Evolutionary conservation across 1,140 invertebrate genomes (phyloP), one percentile per base, ranked within the genome.

Genomic region (Meloidogyne chitwoodi): DNA sequence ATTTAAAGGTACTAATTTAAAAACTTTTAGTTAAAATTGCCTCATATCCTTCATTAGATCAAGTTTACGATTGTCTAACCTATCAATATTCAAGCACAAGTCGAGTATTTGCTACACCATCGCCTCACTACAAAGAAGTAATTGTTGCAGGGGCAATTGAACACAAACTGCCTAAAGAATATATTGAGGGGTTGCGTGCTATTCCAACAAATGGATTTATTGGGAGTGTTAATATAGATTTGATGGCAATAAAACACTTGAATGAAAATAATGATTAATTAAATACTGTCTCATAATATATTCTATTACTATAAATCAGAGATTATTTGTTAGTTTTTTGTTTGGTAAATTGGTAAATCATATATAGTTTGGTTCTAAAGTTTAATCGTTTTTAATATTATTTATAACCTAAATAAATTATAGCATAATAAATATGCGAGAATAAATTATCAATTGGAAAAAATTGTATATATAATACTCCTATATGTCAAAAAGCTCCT

Each of bases 71-170:
- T 75, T 86, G 84, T 38, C 77, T 80, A n/a, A 85, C 82, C 38
- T 85, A 85, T 65, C 83, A 84, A 64, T 78, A 83, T 38, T 80
- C 84, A 16, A 84, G 81, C 48, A 31, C 73, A 24, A 67, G 73
- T 22, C 62, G 79, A 26, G 34, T 56, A 4, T 24, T 16, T 14
- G 31, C 71, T 41, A 16, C 44, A 14, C 83, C 83, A 6, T 85
- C 83, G 1, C 83, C 83, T 8, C 83, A 85, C 41, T 84, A 85
- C 69, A 84, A 82, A 66, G 74, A 77, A 26, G 83, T 84, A 14
- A 84, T 84, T 26, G 77, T 84, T 14, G 34, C 62, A 14, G 83
- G 83, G 12, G 83, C 83, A 16, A 62, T 83, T 3, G 83, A 84
- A 73, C 84, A 84, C 41, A 14, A 56, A 16, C 63, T 84, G 14